Conservation (phyloP, 2,797 vertebrate genomes). For the Clamator glandarius region DNA sequence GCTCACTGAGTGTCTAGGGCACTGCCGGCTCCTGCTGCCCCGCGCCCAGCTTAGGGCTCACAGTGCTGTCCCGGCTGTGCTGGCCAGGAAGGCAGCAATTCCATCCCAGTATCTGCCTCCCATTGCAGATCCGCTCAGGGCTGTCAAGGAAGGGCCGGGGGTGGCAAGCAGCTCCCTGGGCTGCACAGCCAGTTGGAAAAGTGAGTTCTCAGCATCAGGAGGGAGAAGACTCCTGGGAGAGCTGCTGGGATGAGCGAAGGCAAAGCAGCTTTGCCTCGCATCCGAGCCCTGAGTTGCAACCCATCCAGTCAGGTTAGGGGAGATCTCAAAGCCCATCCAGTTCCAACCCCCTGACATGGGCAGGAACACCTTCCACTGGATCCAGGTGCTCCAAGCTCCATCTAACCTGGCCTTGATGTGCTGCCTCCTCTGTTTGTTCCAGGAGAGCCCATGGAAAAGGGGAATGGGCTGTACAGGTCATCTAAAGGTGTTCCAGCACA, state of each 20-base stretch:
- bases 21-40: rapidly evolving
- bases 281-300: too few relatives aligned
- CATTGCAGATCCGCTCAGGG: rapidly evolving
- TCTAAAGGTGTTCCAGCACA: rapidly evolving
- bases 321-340: too few relatives aligned
- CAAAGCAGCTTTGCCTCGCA: too few relatives aligned
- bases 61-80: rapidly evolving
- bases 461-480: rapidly evolving
- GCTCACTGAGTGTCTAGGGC: neutral
- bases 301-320: too few relatives aligned
- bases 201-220: neutral
- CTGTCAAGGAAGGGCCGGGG: neutral
- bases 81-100: rapidly evolving
- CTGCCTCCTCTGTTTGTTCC: neutral
- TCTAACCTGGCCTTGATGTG: neutral
- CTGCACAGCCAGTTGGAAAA: neutral
- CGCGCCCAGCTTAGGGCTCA: neutral
- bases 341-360: too few relatives aligned
- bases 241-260: too few relatives aligned
- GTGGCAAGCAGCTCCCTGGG: neutral
- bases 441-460: neutral
- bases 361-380: too few relatives aligned
- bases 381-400: too few relatives aligned
- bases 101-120: neutral
- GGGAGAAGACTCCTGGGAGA: too few relatives aligned